Evolutionary conservation across 2,113 vertebrate species (phyloP), one percentile per base, ranked within the genome.

Genomic region (Naja naja): DNA sequence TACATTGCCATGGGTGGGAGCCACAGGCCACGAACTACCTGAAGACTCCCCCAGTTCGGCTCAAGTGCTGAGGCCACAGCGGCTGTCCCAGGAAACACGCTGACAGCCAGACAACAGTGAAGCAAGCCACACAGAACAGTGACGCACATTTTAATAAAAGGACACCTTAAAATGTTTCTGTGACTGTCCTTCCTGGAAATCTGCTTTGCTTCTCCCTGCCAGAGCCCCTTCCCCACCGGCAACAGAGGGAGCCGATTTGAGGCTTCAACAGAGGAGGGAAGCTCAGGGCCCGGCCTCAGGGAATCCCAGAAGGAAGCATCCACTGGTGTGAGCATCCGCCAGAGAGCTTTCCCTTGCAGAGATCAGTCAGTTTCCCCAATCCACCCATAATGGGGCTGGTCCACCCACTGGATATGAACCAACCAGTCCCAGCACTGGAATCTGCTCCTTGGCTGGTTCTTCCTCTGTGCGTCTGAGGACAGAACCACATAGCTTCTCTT

Each of bases 1-100:
- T 97, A 95, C 94, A 92, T 96, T 1, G 93, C 95, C 89, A 96
- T 88, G 95, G 94, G 94, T 14, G 93, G 96, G 22, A 92, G 91
- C 11, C 1, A 55, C 25, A 8, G 92, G 60, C 90, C 86, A 3
- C 90, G 88, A 58, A 9, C 58, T 45, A 52, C 90, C 69, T 94
- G 2, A 90, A 0, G 85, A 54, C 25, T 60, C 53, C 85, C 25
- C 87, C 6, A 39, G 87, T 60, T 74, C 30, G 27, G 64, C 89
- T 60, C 74, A 5, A 91, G 90, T 54, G 74, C 93, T 91, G 10
- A 49, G 16, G 20, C 92, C 20, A 0, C 11, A 0, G 49, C 3
- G 2, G 43, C 86, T 2, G 1, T 56, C 16, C 55, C 91, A 58
- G 14, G 30, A 47, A 92, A 92, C 93, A 91, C 87, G 5, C 2